Base-by-base conservation (phyloP, 2,113 vertebrate genomes). In the Dicaeum eximium region DNA sequence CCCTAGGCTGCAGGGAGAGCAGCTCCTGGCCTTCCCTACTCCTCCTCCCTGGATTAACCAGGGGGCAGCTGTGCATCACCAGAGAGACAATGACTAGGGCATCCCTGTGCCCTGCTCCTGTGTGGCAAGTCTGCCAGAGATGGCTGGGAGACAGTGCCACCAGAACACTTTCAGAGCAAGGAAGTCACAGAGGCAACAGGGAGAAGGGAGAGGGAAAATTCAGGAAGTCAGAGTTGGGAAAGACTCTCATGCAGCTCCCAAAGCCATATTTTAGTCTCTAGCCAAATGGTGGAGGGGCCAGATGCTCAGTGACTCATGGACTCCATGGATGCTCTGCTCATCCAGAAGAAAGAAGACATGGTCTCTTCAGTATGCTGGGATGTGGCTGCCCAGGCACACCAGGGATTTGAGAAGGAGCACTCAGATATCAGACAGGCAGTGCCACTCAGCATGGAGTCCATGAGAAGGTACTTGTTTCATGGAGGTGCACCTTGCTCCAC, bases 391-490 rank as follows among this genome's bases (percentile, higher is more conserved):
- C 37, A 60, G 48, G 40, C 44, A 61, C 18, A 33, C 13, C 22
- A 31, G 16, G 12, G 45, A 7, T 44, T 54, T 56, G 54, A 45
- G 31, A 10, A 15, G 16, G 18, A 81, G 38, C 4, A 11, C 33
- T 72, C 62, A 61, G 58, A 25, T 69, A 15, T 60, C 28, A 44
- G 51, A 15, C 22, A 62, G 21, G 9, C 62, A 51, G 51, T 81
- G 48, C 27, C 83, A 37, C 33, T 54, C 4, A 10, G 19, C n/a
- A 19, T 42, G 35, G 47, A 57, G 15, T 37, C 42, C 42, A 28
- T 0, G 0, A 3, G 57, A 58, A 86, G 38, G 11, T 9, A 50
- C 14, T 71, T 1, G 0, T 75, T 88, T 86, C 30, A 28, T 21
- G 82, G 37, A 86, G 54, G 5, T 37, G 20, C 28, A n/a, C 58